phyloP scores from a whole-genome alignment of 2,888 invertebrate species.

The Acleris cristana region DNA sequence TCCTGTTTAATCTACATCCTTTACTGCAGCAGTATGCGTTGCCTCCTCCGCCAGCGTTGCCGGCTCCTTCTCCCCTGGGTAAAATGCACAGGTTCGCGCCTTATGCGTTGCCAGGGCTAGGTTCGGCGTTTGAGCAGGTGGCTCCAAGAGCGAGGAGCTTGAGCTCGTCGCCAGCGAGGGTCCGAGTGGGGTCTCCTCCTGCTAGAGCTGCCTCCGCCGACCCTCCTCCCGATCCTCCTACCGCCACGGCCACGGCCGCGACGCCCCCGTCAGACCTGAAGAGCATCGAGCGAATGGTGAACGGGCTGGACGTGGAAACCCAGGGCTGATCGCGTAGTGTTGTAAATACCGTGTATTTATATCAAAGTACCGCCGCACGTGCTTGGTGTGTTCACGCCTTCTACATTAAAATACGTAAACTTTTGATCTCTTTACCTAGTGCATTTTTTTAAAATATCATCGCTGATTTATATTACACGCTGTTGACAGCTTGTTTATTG shows the following conservation, averaged over 20 bases:
- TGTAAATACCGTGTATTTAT: slow-evolving; percentile 82
- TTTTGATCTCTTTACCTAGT: not conserved
- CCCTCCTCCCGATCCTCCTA: slow-evolving; percentile 82
- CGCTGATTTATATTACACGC: too few species aligned
- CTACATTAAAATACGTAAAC: not conserved
- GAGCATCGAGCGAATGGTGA: slow-evolving; percentile 98
- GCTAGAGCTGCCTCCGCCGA: slow-evolving; percentile 80
- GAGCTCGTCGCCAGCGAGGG: slow-evolving; percentile 84
- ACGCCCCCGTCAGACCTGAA: slow-evolving; percentile 92
- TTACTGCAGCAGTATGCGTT: slow-evolving; percentile 94
- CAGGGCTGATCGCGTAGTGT: slow-evolving; percentile 75
- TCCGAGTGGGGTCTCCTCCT: slow-evolving; percentile 68
- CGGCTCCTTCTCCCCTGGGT: slow-evolving; percentile 86
- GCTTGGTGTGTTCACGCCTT: slow-evolving; percentile 17
- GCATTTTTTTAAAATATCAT: not conserved
- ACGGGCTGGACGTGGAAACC: slow-evolving; percentile 94
- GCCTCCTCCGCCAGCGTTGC: slow-evolving; percentile 86
- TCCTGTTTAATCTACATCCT: slow-evolving; percentile 94
- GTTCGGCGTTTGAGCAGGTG: slow-evolving; percentile 95
- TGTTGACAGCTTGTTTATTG: not conserved
- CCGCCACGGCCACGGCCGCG: slow-evolving; percentile 79
- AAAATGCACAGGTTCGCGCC: slow-evolving; percentile 92
- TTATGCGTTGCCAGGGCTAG: slow-evolving; percentile 91
- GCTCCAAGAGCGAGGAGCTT: slow-evolving; percentile 89
- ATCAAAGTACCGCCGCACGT: slow-evolving; percentile 43